Base-by-base conservation (phyloP, 1,140 invertebrate genomes). In the Neodiprion lecontei region DNA sequence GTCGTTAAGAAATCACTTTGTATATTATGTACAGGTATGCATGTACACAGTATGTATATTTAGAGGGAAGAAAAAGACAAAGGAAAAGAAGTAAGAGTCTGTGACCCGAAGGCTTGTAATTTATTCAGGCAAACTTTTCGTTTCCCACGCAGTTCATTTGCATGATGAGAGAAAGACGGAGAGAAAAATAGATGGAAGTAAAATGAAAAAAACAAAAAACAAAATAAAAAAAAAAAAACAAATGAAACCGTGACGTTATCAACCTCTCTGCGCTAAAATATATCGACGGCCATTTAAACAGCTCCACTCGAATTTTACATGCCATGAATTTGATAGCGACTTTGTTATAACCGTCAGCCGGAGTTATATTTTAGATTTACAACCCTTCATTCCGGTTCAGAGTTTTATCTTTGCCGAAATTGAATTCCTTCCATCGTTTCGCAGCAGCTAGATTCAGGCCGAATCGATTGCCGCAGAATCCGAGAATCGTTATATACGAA, bases 11-110 rank as follows among this genome's bases (percentile, higher is more conserved):
- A 79, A 75, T 74, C 78, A 80, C 80, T 80, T 80, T 77, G 80
- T 79, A 80, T 80, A 78, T 80, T 77, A 80, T 80, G 79, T 80
- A 80, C 79, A 74, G 79, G 74, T 77, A 79, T 80, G 77, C 74
- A 40, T 40, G 5, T 40, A 40, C 28, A 5, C 28, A 40, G 28
- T 40, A 40, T 5, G 5, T 40, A 73, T 80, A 80, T 80, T 80
- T 40, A 75, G 47, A 61, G 12, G 10, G 49, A 68, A 75, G 21
- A 17, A 61, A 65, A 14, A 50, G 40, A 48, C 48, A 50, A 48
- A 10, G 65, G 49, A 47, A 40, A 40, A 40, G 28, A 40, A 40
- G 2, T 40, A 40, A 40, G 28, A 40, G 28, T 40, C 28, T 7
- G 53, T 17, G 53, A 61, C 53, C 53, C n/a, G 11, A 17, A 61